A percentile compares a stretch with the other conserved stretches of the same genome.
These are phyloP conservation scores for Napeogenes inachia DNA, from an alignment of 2,888 invertebrate species.

Conservation along the genomic window DNA sequence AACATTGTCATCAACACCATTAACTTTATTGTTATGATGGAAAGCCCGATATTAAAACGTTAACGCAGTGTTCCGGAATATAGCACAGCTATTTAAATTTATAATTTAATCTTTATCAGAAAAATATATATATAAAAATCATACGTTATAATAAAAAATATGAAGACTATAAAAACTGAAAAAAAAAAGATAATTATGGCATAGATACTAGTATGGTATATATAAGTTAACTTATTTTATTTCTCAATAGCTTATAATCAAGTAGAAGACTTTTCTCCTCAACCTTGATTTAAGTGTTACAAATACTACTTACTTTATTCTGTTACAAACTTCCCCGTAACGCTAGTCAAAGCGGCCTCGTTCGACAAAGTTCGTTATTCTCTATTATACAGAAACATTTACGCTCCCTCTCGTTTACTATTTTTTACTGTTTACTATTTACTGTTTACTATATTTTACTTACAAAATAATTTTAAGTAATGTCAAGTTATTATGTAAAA, in stretches of 20 bases:
- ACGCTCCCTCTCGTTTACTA: constrained; percentile 10
- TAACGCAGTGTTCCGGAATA: constrained; percentile 13
- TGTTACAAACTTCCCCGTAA: constrained; percentile 16
- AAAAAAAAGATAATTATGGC: background rate
- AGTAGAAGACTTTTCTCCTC: constrained; percentile 1
- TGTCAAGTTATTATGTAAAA: background rate
- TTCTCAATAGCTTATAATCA: background rate
- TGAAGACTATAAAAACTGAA: constrained; percentile 3
- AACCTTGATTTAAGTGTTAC: constrained; percentile 2
- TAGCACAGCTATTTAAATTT: constrained; percentile 3
- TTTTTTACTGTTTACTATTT: too few species aligned
- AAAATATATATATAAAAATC: background rate
- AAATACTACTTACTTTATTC: constrained; percentile 15
- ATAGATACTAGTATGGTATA: too few species aligned
- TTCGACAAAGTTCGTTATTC: constrained; percentile 9
- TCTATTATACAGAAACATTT: constrained; percentile 18
- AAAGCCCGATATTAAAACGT: constrained; percentile 20
- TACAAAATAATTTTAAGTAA: background rate
- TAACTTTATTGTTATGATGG: constrained; percentile 24
- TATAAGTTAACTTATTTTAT: background rate
- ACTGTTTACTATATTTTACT: too few species aligned
- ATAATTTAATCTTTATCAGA: constrained; percentile 5
- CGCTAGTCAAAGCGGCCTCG: constrained; percentile 12
- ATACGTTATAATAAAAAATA: too few species aligned
- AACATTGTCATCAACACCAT: constrained; percentile 16